Evolutionary conservation across 2,888 invertebrate genomes (phyloP).

Genomic region (Arrhopalites spinosus): DNA sequence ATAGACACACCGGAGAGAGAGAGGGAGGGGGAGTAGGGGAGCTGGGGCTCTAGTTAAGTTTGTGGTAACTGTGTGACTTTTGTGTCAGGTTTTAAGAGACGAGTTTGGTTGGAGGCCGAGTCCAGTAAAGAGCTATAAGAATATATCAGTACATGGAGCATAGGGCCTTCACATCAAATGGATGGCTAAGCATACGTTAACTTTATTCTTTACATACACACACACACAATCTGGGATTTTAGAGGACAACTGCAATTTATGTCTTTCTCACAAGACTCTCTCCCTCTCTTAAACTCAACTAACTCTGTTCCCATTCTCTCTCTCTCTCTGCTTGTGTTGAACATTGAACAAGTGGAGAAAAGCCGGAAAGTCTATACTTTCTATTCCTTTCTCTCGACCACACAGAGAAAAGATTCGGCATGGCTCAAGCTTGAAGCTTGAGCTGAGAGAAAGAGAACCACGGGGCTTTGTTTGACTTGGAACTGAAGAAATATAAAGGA

Average conservation of each 20-base stretch:
- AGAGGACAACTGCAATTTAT: conserved; percentile 51
- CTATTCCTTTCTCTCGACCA: not conserved
- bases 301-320: not conserved
- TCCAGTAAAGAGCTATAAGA: no score
- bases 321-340: conserved; percentile 8
- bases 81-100: not conserved
- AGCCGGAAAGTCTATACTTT: not conserved
- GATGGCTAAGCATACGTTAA: conserved; percentile 12
- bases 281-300: not conserved
- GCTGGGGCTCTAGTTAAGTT: no score
- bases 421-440: not conserved
- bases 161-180: not conserved
- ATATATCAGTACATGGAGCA: not conserved
- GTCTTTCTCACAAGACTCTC: conserved; percentile 40
- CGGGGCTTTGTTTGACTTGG: conserved; percentile 26
- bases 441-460: conserved; percentile 12
- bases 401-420: not conserved
- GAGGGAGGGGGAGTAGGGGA: no score
- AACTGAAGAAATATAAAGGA: conserved; percentile 9
- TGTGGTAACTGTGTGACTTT: no score
- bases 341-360: conserved; percentile 8
- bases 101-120: not conserved
- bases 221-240: conserved; percentile 35
- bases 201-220: not conserved
- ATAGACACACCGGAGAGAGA: conserved; percentile 1